These are phyloP conservation scores for Nomada hirtipes DNA, from an alignment of 2,888 invertebrate genomes.

Conservation along the genomic window DNA sequence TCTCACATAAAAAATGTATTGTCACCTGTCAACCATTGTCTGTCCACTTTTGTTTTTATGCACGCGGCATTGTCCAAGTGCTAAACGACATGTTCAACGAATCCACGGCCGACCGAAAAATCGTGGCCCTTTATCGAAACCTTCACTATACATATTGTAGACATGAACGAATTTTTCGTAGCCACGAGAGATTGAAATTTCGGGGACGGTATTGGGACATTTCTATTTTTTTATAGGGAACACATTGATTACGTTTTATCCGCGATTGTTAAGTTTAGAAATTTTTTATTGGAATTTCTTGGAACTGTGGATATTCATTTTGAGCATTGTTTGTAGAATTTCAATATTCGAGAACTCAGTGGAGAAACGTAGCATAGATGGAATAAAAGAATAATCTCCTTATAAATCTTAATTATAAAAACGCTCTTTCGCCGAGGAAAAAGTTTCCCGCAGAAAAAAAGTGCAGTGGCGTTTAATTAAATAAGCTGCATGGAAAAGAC, in stretches of 20 bases:
- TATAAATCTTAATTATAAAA: background rate
- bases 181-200: too few relatives aligned
- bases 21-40: conserved; percentile 3
- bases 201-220: too few relatives aligned
- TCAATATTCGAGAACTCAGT: background rate
- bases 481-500: background rate
- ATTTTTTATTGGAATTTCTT: background rate
- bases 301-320: background rate
- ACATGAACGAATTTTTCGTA: too few relatives aligned
- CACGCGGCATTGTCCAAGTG: conserved; percentile 11
- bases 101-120: background rate
- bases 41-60: background rate
- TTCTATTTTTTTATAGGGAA: too few relatives aligned
- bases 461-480: background rate
- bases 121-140: background rate
- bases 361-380: background rate
- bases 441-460: background rate
- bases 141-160: background rate
- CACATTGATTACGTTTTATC: background rate
- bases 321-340: background rate
- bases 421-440: background rate
- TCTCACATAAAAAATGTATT: conserved; percentile 36
- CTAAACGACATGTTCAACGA: conserved; percentile 38
- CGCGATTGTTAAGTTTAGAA: background rate
- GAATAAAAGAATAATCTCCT: background rate